phyloP scores from a whole-genome alignment of 2,113 vertebrate genomes.

The Donacobius atricapilla region DNA sequence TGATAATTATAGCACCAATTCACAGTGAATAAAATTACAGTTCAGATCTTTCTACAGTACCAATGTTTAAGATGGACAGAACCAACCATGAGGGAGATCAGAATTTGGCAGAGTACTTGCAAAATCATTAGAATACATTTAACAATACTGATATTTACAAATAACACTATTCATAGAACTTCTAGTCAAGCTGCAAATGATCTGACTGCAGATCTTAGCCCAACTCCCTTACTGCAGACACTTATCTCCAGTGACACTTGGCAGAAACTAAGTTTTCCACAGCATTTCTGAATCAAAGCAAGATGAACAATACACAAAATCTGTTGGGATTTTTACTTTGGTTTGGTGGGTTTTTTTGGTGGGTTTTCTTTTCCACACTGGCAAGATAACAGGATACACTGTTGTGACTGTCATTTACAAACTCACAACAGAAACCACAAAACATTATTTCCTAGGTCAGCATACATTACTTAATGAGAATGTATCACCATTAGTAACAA shows the following conservation, averaged over 20 bases:
- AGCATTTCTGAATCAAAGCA: neutral
- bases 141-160: neutral
- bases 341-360: neutral
- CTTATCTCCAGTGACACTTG: neutral
- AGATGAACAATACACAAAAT: neutral
- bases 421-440: neutral
- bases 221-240: neutral
- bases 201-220: neutral
- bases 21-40: neutral
- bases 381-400: neutral
- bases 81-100: neutral
- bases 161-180: neutral
- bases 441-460: neutral
- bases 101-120: neutral
- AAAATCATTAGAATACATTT: neutral
- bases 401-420: neutral
- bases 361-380: neutral
- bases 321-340: neutral
- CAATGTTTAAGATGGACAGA: neutral
- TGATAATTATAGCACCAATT: neutral
- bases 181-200: neutral
- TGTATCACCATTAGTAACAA: neutral
- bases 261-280: neutral
- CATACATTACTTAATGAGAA: neutral
- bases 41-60: neutral